A percentile compares a stretch with the other conserved stretches of the same genome.
Evolutionary conservation across 2,797 vertebrate species (phyloP).

Genomic region (Malurus splendens): DNA sequence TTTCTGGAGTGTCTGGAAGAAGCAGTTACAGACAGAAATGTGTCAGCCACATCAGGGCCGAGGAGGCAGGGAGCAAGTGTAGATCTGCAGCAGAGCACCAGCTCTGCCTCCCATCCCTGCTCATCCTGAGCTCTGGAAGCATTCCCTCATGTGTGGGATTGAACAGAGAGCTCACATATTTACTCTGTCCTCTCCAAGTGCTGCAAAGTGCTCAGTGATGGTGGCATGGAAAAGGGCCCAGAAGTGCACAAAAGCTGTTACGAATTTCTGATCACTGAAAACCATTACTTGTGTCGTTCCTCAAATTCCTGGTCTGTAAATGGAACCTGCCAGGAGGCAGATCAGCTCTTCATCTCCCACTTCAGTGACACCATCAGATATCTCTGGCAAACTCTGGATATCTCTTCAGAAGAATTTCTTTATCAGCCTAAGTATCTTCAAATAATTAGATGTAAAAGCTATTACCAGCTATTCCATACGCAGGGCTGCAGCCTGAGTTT

Average conservation of each 20-base stretch:
- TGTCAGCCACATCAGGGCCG: neutral
- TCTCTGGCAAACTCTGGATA: neutral
- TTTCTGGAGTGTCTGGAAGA: neutral
- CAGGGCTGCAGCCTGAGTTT: neutral
- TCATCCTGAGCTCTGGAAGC: neutral
- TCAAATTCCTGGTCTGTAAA: neutral
- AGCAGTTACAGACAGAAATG: neutral
- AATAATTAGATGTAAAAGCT: neutral
- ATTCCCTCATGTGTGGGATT: rapidly evolving
- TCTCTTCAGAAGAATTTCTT: neutral
- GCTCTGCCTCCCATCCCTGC: neutral
- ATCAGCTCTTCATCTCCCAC: neutral
- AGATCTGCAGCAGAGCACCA: neutral
- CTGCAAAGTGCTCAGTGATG: neutral
- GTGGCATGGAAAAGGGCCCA: neutral
- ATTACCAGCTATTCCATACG: neutral
- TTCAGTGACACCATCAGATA: neutral
- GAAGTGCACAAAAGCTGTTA: neutral
- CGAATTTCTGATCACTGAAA: neutral
- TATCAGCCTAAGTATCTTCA: neutral
- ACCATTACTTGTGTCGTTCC: neutral
- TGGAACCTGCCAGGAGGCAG: neutral
- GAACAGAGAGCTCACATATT: rapidly evolving
- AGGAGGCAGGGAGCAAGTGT: neutral
- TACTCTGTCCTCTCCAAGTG: neutral